phyloP scores from a whole-genome alignment of 2,888 invertebrate species.

The Metacarcinus magister region DNA sequence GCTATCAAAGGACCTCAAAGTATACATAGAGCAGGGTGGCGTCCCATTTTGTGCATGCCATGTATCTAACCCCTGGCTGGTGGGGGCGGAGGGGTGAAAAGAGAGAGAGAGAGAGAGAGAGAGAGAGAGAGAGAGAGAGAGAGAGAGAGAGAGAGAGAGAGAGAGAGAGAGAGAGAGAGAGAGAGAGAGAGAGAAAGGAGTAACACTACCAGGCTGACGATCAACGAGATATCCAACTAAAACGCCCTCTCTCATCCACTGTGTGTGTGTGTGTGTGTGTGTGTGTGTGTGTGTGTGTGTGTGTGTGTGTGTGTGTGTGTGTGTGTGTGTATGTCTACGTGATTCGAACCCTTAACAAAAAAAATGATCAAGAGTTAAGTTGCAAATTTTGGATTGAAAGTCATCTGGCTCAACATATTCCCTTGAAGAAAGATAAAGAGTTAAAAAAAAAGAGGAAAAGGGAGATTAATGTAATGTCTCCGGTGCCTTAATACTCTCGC shows the following conservation, averaged over 20 bases:
- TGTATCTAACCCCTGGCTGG: not conserved
- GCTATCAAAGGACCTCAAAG: constrained; percentile 26
- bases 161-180: not conserved
- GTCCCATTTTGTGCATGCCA: not conserved
- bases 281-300: constrained; percentile 64
- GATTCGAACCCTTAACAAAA: too few species aligned
- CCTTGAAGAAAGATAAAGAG: too few species aligned
- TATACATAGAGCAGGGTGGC: not conserved
- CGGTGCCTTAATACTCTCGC: too few species aligned
- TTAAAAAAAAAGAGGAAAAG: too few species aligned
- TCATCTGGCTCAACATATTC: too few species aligned
- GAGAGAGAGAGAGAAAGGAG: not conserved
- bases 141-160: not conserved
- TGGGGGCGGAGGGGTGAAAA: not conserved
- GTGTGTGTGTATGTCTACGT: constrained; percentile 40
- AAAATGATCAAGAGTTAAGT: too few species aligned
- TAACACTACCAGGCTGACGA: not conserved
- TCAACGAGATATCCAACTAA: not conserved
- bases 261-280: constrained; percentile 55
- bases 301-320: constrained; percentile 54
- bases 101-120: constrained; percentile 35
- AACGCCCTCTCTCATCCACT: not conserved
- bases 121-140: constrained; percentile 26
- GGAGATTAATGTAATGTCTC: too few species aligned
- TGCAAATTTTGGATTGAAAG: too few species aligned